Percentiles rank a stretch among this genome's conserved stretches.
These are phyloP conservation scores for Hemibagrus guttatus DNA, from an alignment of 2,797 vertebrate species.

Conservation along the genomic window DNA sequence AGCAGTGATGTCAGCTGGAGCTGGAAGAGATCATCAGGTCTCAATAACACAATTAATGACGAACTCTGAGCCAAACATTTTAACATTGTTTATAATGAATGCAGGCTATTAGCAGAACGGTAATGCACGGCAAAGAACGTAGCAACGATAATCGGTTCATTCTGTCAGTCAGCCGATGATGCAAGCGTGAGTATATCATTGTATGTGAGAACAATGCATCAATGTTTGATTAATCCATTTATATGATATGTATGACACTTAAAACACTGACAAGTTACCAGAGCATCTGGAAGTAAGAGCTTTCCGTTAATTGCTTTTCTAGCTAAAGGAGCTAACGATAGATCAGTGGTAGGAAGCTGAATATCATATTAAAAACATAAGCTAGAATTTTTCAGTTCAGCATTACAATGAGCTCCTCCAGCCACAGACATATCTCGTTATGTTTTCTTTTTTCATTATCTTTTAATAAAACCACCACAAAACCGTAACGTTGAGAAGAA, in stretches of 20 bases:
- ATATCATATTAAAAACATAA: neutral
- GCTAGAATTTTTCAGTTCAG: neutral
- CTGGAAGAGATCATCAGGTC: neutral
- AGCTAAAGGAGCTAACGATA: neutral
- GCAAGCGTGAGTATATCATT: neutral
- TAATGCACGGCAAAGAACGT: neutral
- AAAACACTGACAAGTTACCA: neutral
- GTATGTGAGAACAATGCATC: neutral
- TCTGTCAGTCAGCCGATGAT: neutral
- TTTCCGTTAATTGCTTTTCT: neutral
- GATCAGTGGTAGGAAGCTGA: no score
- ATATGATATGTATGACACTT: neutral
- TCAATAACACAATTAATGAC: neutral
- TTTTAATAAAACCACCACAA: neutral
- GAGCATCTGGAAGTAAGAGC: neutral
- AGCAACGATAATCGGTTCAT: neutral
- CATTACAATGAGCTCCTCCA: neutral
- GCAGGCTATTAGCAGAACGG: neutral
- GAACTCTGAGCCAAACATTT: neutral
- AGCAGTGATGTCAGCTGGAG: slow-evolving; percentile 3
- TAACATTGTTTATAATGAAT: slow-evolving; percentile 5
- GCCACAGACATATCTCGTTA: neutral
- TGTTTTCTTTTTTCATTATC: neutral
- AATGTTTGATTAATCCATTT: neutral
- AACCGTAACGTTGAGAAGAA: neutral